phyloP scores from a whole-genome alignment of 92 coral and sea anemone species.

The Palythoa heliodiscus region DNA sequence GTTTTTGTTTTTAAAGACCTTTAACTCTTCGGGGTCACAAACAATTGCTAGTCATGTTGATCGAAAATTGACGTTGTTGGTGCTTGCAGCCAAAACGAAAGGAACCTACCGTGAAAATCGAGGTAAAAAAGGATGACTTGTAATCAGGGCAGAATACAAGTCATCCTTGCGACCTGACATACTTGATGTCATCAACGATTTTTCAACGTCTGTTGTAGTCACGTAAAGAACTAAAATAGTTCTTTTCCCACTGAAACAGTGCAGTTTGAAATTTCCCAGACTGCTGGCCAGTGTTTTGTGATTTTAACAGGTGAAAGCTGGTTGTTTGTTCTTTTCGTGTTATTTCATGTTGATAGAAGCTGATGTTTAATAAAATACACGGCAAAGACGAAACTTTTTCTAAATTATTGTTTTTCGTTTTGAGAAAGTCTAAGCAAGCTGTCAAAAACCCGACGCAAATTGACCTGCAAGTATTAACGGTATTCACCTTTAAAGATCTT shows the following conservation, averaged over 20 bases:
- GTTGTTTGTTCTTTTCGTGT: constrained; percentile 12
- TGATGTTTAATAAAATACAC: too few relatives aligned
- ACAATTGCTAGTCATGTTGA: neutral
- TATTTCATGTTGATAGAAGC: neutral
- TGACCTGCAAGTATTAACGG: too few relatives aligned
- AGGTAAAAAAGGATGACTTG: neutral
- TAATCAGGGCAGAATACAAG: neutral
- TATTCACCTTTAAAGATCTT: too few relatives aligned
- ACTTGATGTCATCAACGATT: constrained; percentile 37
- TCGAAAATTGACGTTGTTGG: neutral
- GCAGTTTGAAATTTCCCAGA: neutral
- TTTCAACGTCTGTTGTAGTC: neutral
- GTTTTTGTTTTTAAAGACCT: neutral
- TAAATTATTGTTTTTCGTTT: too few relatives aligned
- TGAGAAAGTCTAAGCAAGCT: too few relatives aligned
- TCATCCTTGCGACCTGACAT: neutral
- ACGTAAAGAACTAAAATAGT: constrained; percentile 22
- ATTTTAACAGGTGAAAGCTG: constrained; percentile 23
- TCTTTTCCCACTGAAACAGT: neutral
- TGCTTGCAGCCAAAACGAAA: neutral
- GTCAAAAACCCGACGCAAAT: too few relatives aligned
- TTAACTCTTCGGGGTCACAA: neutral
- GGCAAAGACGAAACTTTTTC: too few relatives aligned
- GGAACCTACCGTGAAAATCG: neutral
- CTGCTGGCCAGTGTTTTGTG: neutral